Percentiles rank a stretch among this genome's conserved stretches.
Evolutionary conservation across 2,113 vertebrate genomes (phyloP).

Genomic region (Ageneiosus marmoratus): DNA sequence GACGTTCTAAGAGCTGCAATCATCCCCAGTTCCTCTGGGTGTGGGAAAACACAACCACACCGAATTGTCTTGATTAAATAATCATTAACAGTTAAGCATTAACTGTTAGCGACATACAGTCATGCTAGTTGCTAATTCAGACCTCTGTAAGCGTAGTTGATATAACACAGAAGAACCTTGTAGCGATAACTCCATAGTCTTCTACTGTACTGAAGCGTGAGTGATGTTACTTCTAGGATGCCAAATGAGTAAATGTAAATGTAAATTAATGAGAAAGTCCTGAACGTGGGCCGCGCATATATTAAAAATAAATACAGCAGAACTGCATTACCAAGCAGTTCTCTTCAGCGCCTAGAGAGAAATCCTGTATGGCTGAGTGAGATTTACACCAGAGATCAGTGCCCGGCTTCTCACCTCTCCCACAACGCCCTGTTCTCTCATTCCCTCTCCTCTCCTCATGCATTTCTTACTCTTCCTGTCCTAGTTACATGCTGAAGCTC

Average conservation of each 20-base stretch:
- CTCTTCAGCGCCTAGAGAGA: constrained; percentile 20
- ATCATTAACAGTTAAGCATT: background rate
- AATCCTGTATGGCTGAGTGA: constrained; percentile 31
- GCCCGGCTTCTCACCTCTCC: constrained; percentile 1
- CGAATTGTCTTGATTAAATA: background rate
- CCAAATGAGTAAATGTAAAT: no score
- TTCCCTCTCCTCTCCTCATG: background rate
- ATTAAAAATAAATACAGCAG: background rate
- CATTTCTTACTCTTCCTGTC: constrained; percentile 10
- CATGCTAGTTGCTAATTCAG: background rate
- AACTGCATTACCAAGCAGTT: background rate
- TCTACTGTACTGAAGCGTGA: no score
- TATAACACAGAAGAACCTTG: background rate
- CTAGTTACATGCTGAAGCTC: background rate
- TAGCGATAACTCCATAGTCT: background rate
- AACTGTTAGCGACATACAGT: background rate
- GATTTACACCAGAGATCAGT: constrained; percentile 26
- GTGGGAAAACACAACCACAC: background rate
- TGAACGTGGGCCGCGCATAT: background rate
- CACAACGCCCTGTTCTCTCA: background rate
- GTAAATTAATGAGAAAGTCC: background rate
- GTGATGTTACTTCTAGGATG: no score
- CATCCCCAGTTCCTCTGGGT: no score
- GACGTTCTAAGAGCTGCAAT: no score
- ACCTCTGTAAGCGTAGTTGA: background rate